A percentile compares a stretch with the other conserved stretches of the same genome.
Evolutionary conservation across 2,113 vertebrate genomes (phyloP).

Genomic region (Pyrgilauda ruficollis): DNA sequence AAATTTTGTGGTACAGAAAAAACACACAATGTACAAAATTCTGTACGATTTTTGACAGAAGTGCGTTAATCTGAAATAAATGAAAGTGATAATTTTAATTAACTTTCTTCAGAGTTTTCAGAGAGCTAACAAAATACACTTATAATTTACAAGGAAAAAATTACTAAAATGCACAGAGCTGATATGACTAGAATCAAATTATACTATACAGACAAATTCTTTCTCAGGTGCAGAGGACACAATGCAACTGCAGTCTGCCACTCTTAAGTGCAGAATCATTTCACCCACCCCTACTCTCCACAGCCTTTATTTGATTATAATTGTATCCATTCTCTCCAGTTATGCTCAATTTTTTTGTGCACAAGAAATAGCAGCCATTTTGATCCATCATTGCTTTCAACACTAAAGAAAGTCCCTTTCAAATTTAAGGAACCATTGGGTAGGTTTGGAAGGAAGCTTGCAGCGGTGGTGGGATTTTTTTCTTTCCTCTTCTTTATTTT

Average conservation of each 20-base stretch:
- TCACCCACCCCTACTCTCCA: neutral
- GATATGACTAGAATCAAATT: neutral
- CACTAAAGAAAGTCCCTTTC: neutral
- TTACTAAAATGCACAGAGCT: neutral
- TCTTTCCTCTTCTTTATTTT: neutral
- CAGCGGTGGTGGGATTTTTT: rapidly evolving
- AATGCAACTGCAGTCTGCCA: neutral
- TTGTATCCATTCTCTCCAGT: neutral
- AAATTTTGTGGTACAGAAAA: neutral
- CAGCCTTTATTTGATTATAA: neutral
- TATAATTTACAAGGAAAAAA: neutral
- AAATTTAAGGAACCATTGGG: neutral
- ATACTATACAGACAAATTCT: neutral
- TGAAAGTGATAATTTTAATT: neutral
- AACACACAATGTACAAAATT: rapidly evolving
- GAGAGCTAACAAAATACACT: neutral
- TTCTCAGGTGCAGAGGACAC: neutral
- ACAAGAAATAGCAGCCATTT: neutral
- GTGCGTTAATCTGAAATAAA: neutral
- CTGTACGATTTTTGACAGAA: neutral
- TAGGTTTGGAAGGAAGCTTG: neutral
- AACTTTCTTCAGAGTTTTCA: neutral
- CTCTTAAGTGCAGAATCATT: neutral
- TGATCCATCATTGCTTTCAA: neutral
- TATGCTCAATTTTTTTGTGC: neutral